phyloP scores from a whole-genome alignment of 2,888 invertebrate genomes.

The Trichacis sp. region DNA sequence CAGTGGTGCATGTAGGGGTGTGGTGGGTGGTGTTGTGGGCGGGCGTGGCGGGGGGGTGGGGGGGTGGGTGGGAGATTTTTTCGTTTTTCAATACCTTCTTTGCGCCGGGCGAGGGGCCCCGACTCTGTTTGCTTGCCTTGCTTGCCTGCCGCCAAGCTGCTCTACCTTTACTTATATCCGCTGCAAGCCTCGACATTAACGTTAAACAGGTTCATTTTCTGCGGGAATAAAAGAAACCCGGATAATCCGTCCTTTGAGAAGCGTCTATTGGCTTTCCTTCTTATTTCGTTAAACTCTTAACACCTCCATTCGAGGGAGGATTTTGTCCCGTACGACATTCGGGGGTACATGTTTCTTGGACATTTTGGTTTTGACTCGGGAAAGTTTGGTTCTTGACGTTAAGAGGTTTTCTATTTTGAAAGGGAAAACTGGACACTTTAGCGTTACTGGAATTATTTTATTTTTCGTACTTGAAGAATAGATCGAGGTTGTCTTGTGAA shows the following conservation, averaged over 20 bases:
- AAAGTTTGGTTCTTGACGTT: no score
- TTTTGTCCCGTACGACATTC: background rate
- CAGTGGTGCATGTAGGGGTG: no score
- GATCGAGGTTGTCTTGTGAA: no score
- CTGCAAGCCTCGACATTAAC: background rate
- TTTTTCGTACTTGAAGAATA: no score
- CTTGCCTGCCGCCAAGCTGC: constrained; percentile 8
- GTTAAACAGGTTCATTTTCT: constrained; percentile 10
- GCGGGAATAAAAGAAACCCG: constrained; percentile 14
- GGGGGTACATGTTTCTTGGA: no score
- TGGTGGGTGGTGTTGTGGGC: no score
- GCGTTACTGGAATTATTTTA: no score
- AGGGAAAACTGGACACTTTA: no score
- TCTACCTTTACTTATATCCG: background rate
- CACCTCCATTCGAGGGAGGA: constrained; percentile 3
- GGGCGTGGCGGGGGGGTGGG: no score
- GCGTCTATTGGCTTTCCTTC: constrained; percentile 5
- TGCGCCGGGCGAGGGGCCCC: background rate
- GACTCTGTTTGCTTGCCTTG: constrained; percentile 4
- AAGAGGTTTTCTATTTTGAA: no score
- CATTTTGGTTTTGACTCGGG: no score
- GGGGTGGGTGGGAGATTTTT: constrained; percentile 4
- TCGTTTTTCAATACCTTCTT: constrained; percentile 2
- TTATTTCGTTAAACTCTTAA: background rate
- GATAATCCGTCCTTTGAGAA: constrained; percentile 1